Evolutionary conservation across 2,113 vertebrate genomes (phyloP), one percentile per base, ranked within the genome.

Genomic region (Catharus fuscescens): DNA sequence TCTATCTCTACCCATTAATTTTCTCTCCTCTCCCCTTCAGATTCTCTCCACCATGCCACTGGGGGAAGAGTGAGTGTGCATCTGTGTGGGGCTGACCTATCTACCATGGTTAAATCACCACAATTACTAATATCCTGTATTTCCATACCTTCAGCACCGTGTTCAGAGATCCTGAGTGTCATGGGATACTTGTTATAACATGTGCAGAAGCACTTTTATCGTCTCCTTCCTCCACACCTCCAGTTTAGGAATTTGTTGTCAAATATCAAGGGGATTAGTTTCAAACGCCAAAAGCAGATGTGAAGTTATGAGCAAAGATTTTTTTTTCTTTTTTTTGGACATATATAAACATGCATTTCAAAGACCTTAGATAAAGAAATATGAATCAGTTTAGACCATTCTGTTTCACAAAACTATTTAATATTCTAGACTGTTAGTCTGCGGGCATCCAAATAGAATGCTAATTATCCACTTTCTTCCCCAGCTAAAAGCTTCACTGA

Each of bases 381-480:
- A 91, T 80, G 90, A 92, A 92, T 83, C 57, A 29, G 57, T 96
- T 96, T 92, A 94, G 95, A 96, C 48, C 81, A 93, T 45, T 48
- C 44, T 5, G 5, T 74, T 92, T 93, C 91, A 56, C 54, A 66
- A 97, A 98, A 93, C 97, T 98, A 93, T 97, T 97, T 96, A 94
- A 86, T 93, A 96, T 96, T 94, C 94, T 92, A 95, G 92, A 89
- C 94, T 97, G 86, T 26, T 82, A 78, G 89, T 96, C 91, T 89
- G 83, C 95, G 90, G 91, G 73, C 67, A 1, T 93, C 95, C 95
- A 97, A 97, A 95, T 97, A 96, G 96, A 97, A 97, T 94, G 97
- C 90, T 97, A 97, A 97, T 98, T 96, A 97, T 97, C 95, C 40
- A 84, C 38, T 97, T 94, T 93, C 93, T 91, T 93, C 81, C 93